Evolutionary conservation across 2,888 invertebrate species (phyloP), one percentile per base, ranked within the genome.

Genomic region (Synergus itoensis): DNA sequence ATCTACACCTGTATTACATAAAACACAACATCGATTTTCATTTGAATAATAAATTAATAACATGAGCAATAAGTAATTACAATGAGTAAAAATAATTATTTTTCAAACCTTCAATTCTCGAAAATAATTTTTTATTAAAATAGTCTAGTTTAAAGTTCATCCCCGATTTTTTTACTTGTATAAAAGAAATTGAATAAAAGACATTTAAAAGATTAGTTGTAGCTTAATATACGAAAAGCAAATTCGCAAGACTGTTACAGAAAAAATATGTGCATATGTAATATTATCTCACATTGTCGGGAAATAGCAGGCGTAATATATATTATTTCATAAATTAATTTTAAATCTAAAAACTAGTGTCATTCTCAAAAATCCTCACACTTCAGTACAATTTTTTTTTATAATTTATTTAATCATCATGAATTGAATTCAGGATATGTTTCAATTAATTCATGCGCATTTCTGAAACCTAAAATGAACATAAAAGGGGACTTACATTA

Each of bases 1-100:
- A 45, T 16, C 53, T 78, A 84, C 83, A 78, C 79, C 84, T 84
- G 82, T 83, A 76, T 80, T 77, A 63, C 16, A 21, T 12, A 12
- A 48, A 60, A 3, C 14, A 16, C 11, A 76, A 85, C 81, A 84
- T 77, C 80, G 77, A 83, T 76, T 77, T 86, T 9, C 16, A 14
- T 65, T 64, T 14, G 14, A 62, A 4, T 28, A 11, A 28, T 14
- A 62, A 62, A 62, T 62, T 28, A 28, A 28, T 62, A 62, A 12
- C 21, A 60, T 21, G 9, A 9, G 4, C n/a, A 53, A 4, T 53
- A 14, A 8, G 1, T 53, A 16, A 53, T 53, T 36, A 36, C 36
- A 36, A 36, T 36, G 5, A 36, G 36, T 36, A 36, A 36, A 36
- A 36, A 36, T 36, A 36, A 36, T 36, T 5, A 36, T 5, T 0